Percentiles rank a stretch among this genome's conserved stretches.
Evolutionary conservation across 1,140 invertebrate genomes (phyloP).

Genomic region (Drosophila bipectinata): DNA sequence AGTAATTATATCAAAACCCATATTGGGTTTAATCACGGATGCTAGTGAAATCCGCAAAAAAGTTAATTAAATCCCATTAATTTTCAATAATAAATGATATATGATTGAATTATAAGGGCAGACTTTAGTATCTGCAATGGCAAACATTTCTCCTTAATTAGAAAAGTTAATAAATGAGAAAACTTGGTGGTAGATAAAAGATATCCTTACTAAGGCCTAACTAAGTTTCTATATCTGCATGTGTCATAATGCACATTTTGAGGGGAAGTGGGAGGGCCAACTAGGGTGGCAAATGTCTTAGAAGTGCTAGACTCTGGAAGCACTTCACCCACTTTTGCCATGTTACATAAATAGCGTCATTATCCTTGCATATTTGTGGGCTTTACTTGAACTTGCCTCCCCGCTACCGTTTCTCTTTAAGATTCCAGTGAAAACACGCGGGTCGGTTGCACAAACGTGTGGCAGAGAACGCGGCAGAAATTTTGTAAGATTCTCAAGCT

Average conservation of each 20-base stretch:
- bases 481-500: constrained; percentile 71
- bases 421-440: constrained; percentile 60
- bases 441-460: constrained; percentile 3
- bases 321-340: constrained; percentile 2
- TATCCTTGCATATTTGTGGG: constrained; percentile 51
- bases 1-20: background rate
- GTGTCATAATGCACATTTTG: background rate
- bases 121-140: background rate
- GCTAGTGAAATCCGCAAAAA: background rate
- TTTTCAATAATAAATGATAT: background rate
- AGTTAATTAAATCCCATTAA: background rate
- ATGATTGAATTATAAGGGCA: background rate
- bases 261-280: background rate
- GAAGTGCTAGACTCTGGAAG: background rate
- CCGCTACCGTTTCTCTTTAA: constrained; percentile 25
- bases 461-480: constrained; percentile 43
- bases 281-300: background rate
- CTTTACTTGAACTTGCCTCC: constrained; percentile 17
- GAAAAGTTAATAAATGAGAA: background rate
- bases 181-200: background rate
- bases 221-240: background rate
- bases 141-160: background rate
- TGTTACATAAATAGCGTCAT: constrained; percentile 6
- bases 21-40: background rate
- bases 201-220: background rate